Conservation (phyloP, 2,797 vertebrate species). For the Bradypus variegatus region DNA sequence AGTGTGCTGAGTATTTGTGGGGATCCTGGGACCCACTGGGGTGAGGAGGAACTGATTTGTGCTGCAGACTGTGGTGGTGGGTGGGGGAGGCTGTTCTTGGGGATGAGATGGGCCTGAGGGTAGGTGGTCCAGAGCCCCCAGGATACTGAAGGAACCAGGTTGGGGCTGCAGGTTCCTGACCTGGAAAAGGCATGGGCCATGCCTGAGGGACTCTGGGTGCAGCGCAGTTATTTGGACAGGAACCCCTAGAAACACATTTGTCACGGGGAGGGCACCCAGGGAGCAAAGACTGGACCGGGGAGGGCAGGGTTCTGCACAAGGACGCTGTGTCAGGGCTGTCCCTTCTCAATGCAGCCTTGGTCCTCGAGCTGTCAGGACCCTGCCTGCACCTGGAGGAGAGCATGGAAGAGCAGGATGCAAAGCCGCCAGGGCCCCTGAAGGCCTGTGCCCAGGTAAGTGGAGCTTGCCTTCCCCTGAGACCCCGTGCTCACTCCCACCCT, state of each 20-base stretch:
- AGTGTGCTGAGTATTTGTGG: background rate
- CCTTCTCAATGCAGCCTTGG: background rate
- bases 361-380: background rate
- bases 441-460: constrained; percentile 22
- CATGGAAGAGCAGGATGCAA: constrained; percentile 46
- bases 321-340: background rate
- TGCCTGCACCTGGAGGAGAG: background rate
- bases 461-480: background rate
- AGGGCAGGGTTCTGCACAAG: rapidly evolving
- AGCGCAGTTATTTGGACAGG: background rate
- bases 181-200: background rate
- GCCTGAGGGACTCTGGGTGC: background rate
- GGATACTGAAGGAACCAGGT: too few species aligned
- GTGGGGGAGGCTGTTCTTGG: background rate
- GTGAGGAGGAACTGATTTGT: background rate
- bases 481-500: background rate
- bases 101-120: background rate
- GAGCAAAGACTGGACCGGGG: background rate
- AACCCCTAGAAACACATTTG: background rate
- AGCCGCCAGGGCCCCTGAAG: background rate
- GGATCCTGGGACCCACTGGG: background rate
- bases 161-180: background rate
- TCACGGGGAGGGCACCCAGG: background rate
- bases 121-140: background rate
- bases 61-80: background rate